phyloP scores from a whole-genome alignment of 2,113 vertebrate genomes.

The Carettochelys insculpta region DNA sequence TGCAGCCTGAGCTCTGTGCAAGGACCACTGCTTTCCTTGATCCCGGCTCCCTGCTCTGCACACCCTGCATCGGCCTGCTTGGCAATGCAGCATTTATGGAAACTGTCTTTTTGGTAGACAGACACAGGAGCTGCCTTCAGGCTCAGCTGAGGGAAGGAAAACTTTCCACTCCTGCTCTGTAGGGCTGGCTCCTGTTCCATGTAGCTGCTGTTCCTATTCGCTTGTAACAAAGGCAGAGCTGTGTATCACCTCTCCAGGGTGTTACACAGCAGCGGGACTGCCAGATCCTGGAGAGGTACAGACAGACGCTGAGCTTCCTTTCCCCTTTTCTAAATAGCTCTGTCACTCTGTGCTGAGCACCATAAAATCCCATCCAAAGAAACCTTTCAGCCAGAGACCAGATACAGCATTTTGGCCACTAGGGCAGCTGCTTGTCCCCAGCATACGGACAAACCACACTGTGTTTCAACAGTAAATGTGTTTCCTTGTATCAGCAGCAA shows the following conservation, averaged over 20 bases:
- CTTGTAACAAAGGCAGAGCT: conserved; percentile 11
- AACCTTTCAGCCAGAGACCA: not conserved
- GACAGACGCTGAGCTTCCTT: not conserved
- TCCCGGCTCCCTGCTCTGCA: fast-evolving
- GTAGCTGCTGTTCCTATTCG: conserved; percentile 23
- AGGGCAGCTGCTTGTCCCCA: fast-evolving
- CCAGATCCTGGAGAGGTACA: not conserved
- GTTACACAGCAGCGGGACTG: not conserved
- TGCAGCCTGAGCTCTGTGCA: fast-evolving
- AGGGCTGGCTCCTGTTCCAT: not conserved
- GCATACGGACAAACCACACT: not conserved
- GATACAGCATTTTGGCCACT: not conserved
- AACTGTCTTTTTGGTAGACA: conserved; percentile 3
- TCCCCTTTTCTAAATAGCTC: not conserved
- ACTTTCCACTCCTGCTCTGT: not conserved
- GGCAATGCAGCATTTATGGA: not conserved
- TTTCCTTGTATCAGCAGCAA: conserved; percentile 11
- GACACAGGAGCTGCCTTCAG: not conserved
- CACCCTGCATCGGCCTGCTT: not conserved
- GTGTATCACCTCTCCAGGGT: not conserved
- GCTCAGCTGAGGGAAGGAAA: not conserved
- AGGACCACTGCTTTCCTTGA: not conserved
- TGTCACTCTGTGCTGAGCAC: not conserved
- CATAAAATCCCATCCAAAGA: not conserved
- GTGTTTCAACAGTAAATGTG: not conserved